phyloP scores from a whole-genome alignment of 2,797 vertebrate genomes.

The Mionectes olivaceus region DNA sequence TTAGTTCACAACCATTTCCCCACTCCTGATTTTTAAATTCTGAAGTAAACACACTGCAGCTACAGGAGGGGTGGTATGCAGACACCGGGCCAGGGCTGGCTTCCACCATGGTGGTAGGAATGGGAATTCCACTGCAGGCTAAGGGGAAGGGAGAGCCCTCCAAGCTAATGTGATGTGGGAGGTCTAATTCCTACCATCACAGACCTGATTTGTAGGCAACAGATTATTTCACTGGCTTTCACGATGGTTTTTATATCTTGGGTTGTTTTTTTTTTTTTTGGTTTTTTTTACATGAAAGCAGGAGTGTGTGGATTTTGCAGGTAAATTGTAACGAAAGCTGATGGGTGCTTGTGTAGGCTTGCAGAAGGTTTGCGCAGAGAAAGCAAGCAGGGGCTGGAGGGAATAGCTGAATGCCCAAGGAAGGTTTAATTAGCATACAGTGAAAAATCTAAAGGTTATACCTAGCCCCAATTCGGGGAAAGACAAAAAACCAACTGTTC shows the following conservation, averaged over 20 bases:
- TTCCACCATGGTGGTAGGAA: conserved; percentile 19
- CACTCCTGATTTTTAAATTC: background rate
- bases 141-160: conserved; percentile 60
- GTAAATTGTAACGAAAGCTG: conserved; percentile 67
- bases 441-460: conserved; percentile 66
- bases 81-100: conserved; percentile 13
- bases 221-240: conserved; percentile 58
- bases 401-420: conserved; percentile 66
- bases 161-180: conserved; percentile 68
- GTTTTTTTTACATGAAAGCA: conserved; percentile 48
- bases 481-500: conserved; percentile 30
- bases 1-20: background rate
- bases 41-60: conserved; percentile 14
- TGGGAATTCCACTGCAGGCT: conserved; percentile 61
- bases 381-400: conserved; percentile 72
- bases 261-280: background rate
- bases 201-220: conserved; percentile 58
- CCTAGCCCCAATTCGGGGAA: background rate
- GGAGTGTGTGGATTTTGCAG: conserved; percentile 58
- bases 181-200: conserved; percentile 66
- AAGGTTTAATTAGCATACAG: conserved; percentile 71
- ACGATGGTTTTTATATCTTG: conserved; percentile 1
- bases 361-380: conserved; percentile 37
- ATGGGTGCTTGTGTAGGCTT: conserved; percentile 69
- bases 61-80: conserved; percentile 40